These are phyloP conservation scores for Gambusia yucatana DNA, from an alignment of 2,797 vertebrate genomes.

Conservation along the genomic window DNA sequence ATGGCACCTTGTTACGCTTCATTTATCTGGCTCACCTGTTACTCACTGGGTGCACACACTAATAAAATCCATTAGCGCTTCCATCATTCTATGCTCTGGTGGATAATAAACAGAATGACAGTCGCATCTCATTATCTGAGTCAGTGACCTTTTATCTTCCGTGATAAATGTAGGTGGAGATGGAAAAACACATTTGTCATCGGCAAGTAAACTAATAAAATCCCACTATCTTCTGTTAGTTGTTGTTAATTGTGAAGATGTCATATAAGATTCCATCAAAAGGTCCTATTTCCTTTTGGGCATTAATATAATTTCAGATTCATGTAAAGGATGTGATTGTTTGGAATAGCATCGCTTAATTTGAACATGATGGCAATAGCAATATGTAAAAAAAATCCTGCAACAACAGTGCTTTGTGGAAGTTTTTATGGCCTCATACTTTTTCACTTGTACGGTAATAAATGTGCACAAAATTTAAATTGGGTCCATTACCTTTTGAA, in stretches of 20 bases:
- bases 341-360: neutral
- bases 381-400: neutral
- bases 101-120: slow-evolving; percentile 37
- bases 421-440: neutral
- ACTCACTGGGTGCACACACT: slow-evolving; percentile 27
- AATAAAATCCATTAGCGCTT: slow-evolving; percentile 55
- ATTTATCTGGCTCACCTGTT: slow-evolving; percentile 25
- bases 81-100: slow-evolving; percentile 15
- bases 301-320: neutral
- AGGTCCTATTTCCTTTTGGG: neutral
- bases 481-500: neutral
- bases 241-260: neutral
- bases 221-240: neutral
- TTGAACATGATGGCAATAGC: neutral
- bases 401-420: too few relatives aligned
- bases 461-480: too few relatives aligned
- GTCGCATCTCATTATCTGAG: slow-evolving; percentile 45
- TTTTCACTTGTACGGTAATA: neutral
- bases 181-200: slow-evolving; percentile 39
- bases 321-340: neutral
- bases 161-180: slow-evolving; percentile 11
- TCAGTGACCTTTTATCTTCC: slow-evolving; percentile 34
- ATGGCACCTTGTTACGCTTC: slow-evolving; percentile 9
- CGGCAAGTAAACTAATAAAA: slow-evolving; percentile 8
- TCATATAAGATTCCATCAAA: slow-evolving; percentile 7